phyloP scores from a whole-genome alignment of 1,140 invertebrate species.

The Anthonomus grandis region DNA sequence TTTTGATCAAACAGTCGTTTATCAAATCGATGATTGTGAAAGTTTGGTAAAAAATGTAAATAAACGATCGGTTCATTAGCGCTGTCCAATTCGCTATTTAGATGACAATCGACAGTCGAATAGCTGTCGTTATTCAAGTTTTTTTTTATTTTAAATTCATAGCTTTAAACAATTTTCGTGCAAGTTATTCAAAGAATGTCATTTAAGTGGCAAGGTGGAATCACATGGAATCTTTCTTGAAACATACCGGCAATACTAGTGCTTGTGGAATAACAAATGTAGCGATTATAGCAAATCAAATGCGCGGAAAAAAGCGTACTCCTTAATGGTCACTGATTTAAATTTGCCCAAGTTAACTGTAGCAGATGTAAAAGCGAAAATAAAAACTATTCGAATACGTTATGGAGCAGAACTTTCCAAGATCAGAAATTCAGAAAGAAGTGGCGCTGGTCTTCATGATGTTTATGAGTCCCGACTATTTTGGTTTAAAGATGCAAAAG shows the following conservation, averaged over 20 bases:
- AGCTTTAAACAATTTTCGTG: too few relatives aligned
- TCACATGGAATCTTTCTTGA: conserved; percentile 14
- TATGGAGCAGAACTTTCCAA: conserved; percentile 4
- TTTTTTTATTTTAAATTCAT: not conserved
- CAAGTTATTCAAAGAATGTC: too few relatives aligned
- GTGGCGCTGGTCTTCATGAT: conserved; percentile 3
- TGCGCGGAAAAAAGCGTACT: conserved; percentile 5
- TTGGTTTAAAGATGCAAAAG: conserved; percentile 16
- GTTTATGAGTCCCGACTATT: conserved; percentile 8
- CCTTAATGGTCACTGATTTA: conserved; percentile 12
- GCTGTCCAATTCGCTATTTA: too few relatives aligned
- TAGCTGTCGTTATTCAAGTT: not conserved
- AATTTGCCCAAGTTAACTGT: conserved; percentile 12
- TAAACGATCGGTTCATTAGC: not conserved
- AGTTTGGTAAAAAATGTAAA: not conserved
- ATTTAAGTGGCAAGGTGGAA: too few relatives aligned
- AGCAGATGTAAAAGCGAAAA: conserved; percentile 8
- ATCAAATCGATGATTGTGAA: too few relatives aligned
- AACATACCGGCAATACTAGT: conserved; percentile 18
- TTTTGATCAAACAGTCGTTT: too few relatives aligned
- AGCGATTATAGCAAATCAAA: conserved; percentile 17
- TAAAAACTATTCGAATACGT: conserved; percentile 12
- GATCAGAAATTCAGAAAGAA: not conserved
- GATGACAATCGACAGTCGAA: not conserved
- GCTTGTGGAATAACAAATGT: conserved; percentile 11